These are phyloP conservation scores for Tetragnatha versicolor DNA, from an alignment of 1,140 invertebrate genomes.

Conservation along the genomic window DNA sequence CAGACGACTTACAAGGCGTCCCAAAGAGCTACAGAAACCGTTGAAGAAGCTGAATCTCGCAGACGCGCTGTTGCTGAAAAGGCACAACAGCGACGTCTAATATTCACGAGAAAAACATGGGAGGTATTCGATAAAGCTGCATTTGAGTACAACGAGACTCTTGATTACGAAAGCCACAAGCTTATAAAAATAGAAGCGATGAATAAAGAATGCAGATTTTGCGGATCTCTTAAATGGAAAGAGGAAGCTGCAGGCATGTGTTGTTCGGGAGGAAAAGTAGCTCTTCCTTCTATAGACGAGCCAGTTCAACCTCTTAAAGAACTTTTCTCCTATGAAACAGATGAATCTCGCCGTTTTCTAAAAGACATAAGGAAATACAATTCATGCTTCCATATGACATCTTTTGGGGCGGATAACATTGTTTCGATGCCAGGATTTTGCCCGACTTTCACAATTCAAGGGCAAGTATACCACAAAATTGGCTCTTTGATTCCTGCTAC, in stretches of 20 bases:
- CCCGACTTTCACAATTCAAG: slow-evolving; percentile 66
- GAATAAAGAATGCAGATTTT: neutral
- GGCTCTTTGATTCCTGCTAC: slow-evolving; percentile 60
- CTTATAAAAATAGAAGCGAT: neutral
- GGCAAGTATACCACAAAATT: slow-evolving; percentile 64
- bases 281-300: neutral
- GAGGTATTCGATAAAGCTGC: slow-evolving; percentile 56
- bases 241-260: neutral
- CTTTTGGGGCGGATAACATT: neutral
- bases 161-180: neutral
- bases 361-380: neutral
- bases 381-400: slow-evolving; percentile 29
- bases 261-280: neutral
- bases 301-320: neutral
- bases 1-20: neutral
- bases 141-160: neutral
- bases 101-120: too few relatives aligned
- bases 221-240: neutral
- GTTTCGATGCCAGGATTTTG: slow-evolving; percentile 57
- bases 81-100: too few relatives aligned
- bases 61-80: too few relatives aligned
- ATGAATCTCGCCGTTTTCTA: neutral
- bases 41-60: too few relatives aligned
- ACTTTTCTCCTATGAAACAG: neutral
- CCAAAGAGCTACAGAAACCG: neutral